phyloP scores from a whole-genome alignment of 2,888 invertebrate species.

The Labia minor region DNA sequence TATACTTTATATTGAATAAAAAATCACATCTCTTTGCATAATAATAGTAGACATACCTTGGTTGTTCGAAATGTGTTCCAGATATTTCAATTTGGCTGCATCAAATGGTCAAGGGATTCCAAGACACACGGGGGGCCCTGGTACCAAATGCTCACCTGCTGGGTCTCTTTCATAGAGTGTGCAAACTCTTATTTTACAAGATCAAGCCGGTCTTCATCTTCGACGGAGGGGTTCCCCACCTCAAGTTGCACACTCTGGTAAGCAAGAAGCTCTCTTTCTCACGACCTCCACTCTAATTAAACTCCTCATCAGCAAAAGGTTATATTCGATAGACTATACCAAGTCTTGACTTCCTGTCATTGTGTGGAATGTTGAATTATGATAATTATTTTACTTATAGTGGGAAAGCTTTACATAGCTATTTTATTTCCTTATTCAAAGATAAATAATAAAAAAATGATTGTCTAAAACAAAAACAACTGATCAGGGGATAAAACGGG shows the following conservation, averaged over 20 bases:
- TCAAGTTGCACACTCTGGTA: slow-evolving; percentile 89
- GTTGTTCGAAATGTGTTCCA: slow-evolving; percentile 33
- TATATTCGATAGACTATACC: slow-evolving; percentile 21
- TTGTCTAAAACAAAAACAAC: too few relatives aligned
- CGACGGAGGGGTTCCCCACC: slow-evolving; percentile 85
- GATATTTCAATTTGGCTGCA: slow-evolving; percentile 99
- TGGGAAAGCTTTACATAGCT: slow-evolving; percentile 22
- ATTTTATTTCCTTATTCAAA: slow-evolving; percentile 25
- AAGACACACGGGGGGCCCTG: slow-evolving; percentile 71
- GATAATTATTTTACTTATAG: slow-evolving; percentile 24
- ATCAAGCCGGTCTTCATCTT: slow-evolving; percentile 97
- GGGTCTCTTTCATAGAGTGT: slow-evolving; percentile 84
- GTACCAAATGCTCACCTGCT: slow-evolving; percentile 85
- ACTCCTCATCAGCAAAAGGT: slow-evolving; percentile 25
- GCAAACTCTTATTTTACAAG: slow-evolving; percentile 88
- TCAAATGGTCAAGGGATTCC: slow-evolving; percentile 90
- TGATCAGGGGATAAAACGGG: not conserved
- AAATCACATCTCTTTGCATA: too few relatives aligned
- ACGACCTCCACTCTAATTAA: slow-evolving; percentile 25
- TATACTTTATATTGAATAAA: too few relatives aligned
- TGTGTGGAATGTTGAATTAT: slow-evolving; percentile 26
- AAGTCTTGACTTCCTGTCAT: slow-evolving; percentile 26
- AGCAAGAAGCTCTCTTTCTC: slow-evolving; percentile 29
- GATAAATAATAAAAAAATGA: slow-evolving; percentile 16
- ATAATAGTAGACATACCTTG: not conserved